phyloP scores from a whole-genome alignment of 2,888 invertebrate genomes.

The Blastobasis adustella region DNA sequence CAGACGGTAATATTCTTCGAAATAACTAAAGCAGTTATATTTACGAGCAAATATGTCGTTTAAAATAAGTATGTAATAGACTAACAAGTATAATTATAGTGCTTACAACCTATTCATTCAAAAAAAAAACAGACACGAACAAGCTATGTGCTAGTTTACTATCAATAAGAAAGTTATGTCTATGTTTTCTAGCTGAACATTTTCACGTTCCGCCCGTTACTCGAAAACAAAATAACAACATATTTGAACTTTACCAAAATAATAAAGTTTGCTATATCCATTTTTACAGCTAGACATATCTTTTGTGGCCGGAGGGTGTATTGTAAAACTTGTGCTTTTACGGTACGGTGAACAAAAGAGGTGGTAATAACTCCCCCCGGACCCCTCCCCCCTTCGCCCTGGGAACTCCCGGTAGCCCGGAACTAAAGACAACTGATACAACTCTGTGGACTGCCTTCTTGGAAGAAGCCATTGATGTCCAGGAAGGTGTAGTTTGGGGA shows the following conservation, averaged over 20 bases:
- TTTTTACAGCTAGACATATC: conserved; percentile 27
- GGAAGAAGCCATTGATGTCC: conserved; percentile 52
- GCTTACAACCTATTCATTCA: too few species aligned
- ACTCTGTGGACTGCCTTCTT: conserved; percentile 39
- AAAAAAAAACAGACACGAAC: too few species aligned
- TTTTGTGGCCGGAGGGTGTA: conserved; percentile 30
- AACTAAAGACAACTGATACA: conserved; percentile 44
- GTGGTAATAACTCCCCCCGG: conserved; percentile 49
- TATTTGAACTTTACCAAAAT: conserved; percentile 8
- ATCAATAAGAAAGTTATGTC: too few species aligned
- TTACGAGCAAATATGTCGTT: too few species aligned
- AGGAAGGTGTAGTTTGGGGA: conserved; percentile 48
- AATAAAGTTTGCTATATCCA: conserved; percentile 11
- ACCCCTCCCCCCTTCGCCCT: conserved; percentile 1
- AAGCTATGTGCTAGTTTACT: too few species aligned
- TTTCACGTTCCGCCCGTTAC: background rate
- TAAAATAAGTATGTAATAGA: too few species aligned
- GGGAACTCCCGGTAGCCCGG: conserved; percentile 20
- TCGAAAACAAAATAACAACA: conserved; percentile 1
- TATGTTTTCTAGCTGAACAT: background rate
- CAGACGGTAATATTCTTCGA: too few species aligned
- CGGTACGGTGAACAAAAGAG: conserved; percentile 51
- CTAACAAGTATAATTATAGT: too few species aligned
- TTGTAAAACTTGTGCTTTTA: conserved; percentile 55
- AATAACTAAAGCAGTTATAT: too few species aligned